Percentiles rank a stretch among this genome's conserved stretches.
These are phyloP conservation scores for Pangasius macronema DNA, from an alignment of 2,797 vertebrate species.

Conservation along the genomic window DNA sequence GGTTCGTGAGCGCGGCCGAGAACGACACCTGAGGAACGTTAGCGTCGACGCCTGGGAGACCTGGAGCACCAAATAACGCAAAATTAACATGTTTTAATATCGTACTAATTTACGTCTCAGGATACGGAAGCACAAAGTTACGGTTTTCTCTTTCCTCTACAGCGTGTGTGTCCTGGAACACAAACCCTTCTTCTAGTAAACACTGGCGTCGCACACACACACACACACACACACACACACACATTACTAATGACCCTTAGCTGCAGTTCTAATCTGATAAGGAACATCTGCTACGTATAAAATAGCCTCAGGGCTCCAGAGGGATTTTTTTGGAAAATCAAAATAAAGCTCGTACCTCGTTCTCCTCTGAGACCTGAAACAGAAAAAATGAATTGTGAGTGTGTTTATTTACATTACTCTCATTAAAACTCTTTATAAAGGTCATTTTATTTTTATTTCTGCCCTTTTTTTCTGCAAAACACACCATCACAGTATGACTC, in stretches of 20 bases:
- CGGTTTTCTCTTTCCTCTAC: not conserved
- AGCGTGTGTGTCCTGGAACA: not conserved
- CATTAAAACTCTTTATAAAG: not conserved
- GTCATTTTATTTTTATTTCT: not conserved
- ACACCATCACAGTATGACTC: not conserved
- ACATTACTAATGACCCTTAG: slow-evolving; percentile 24
- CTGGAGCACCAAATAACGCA: slow-evolving; percentile 61
- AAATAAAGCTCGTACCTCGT: slow-evolving; percentile 67
- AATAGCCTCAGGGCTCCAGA: slow-evolving; percentile 24
- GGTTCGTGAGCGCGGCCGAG: slow-evolving; percentile 85
- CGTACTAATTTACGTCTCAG: not conserved
- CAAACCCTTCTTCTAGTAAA: slow-evolving; percentile 5
- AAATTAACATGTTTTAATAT: not conserved
- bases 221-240: slow-evolving; percentile 27
- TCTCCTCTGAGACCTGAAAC: slow-evolving; percentile 78
- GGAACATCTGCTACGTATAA: slow-evolving; percentile 23
- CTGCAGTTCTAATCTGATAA: slow-evolving; percentile 30
- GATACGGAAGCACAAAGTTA: not conserved
- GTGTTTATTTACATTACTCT: not conserved
- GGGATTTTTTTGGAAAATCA: slow-evolving; percentile 16
- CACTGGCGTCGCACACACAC: slow-evolving; percentile 11
- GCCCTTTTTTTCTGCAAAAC: not conserved
- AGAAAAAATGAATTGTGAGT: slow-evolving; percentile 35
- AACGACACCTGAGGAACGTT: slow-evolving; percentile 81
- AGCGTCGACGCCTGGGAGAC: slow-evolving; percentile 75